Evolutionary conservation across 2,888 invertebrate genomes (phyloP).

Genomic region (Acrobasis consociella): DNA sequence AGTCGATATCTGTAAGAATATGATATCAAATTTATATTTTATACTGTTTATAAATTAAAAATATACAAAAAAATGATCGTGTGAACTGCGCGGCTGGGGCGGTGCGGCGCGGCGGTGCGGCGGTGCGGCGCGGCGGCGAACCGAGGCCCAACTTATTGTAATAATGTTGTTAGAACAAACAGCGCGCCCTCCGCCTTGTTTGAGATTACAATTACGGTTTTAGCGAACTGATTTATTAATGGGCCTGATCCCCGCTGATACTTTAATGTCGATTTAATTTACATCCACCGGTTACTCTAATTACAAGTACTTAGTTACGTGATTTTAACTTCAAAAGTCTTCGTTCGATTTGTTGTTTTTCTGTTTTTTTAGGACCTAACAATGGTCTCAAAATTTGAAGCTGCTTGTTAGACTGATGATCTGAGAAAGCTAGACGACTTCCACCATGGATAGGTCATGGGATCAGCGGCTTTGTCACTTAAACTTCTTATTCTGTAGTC

Average conservation of each 20-base stretch:
- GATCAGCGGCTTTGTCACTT: no score
- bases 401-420: no score
- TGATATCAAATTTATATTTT: background rate
- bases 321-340: background rate
- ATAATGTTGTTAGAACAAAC: constrained; percentile 82
- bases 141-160: constrained; percentile 79
- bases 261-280: constrained; percentile 81
- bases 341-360: no score
- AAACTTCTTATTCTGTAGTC: no score
- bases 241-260: constrained; percentile 81
- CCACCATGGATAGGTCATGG: no score
- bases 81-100: constrained; percentile 44
- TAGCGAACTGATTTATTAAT: constrained; percentile 83
- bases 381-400: no score
- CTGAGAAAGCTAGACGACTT: no score
- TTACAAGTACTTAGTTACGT: constrained; percentile 11
- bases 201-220: constrained; percentile 83
- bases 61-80: constrained; percentile 37
- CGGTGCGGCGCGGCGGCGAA: constrained; percentile 51
- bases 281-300: constrained; percentile 42
- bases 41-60: background rate
- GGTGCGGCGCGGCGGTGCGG: constrained; percentile 43
- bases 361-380: no score
- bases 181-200: constrained; percentile 76
- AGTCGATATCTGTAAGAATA: background rate